Conservation (phyloP, 1,140 invertebrate species). For the Eriocheir sinensis region DNA sequence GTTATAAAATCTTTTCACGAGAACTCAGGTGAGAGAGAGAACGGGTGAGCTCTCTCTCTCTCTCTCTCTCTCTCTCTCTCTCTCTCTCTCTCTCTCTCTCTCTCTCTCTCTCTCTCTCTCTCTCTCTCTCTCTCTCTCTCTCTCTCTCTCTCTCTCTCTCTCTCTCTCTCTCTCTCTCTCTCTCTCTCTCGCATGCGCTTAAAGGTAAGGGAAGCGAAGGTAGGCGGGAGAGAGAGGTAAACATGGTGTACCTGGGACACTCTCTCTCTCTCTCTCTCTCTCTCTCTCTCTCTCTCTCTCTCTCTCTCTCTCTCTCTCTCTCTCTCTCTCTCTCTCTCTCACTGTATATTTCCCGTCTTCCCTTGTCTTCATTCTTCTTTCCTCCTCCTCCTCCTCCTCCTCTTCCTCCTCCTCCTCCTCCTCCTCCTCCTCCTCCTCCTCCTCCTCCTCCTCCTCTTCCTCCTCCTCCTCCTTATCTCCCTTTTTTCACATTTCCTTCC, state of each 20-base stretch:
- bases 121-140: conserved; percentile 18
- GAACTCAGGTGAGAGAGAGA: no score
- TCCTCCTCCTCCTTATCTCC: not conserved
- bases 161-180: conserved; percentile 1
- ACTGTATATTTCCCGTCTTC: not conserved
- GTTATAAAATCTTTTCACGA: no score
- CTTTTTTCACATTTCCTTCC: not conserved
- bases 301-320: conserved; percentile 23
- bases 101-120: conserved; percentile 22
- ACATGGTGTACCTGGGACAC: not conserved
- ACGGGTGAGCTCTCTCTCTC: not conserved
- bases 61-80: conserved; percentile 22
- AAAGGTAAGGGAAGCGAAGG: no score
- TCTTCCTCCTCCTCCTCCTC: not conserved
- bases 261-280: not conserved
- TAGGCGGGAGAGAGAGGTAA: not conserved
- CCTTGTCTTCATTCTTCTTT: not conserved
- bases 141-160: conserved; percentile 47
- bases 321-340: not conserved
- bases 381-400: not conserved
- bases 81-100: conserved; percentile 22
- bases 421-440: not conserved
- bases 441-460: not conserved
- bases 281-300: not conserved
- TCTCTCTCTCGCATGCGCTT: no score